Evolutionary conservation across 2,888 invertebrate species (phyloP), one percentile per base, ranked within the genome.

Genomic region (Zaprionus obscuricornis): DNA sequence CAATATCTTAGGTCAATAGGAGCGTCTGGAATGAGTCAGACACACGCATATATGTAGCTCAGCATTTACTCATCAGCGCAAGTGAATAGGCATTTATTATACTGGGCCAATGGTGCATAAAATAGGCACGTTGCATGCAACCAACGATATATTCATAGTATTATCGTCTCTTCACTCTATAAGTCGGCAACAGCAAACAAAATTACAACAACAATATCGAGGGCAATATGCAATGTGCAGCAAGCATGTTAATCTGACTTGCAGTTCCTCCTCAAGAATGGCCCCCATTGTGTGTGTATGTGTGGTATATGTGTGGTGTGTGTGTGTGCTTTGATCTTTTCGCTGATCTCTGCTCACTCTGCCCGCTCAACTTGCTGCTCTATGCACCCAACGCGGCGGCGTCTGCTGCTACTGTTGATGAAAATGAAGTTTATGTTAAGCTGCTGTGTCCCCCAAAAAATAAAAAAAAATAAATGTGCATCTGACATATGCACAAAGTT

Each of bases 401-500:
- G n/a, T n/a, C n/a, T n/a, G n/a, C n/a, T n/a, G n/a, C n/a, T n/a
- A n/a, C n/a, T n/a, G n/a, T n/a, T n/a, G n/a, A n/a, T n/a, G n/a
- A n/a, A n/a, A n/a, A n/a, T n/a, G n/a, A n/a, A n/a, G n/a, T n/a
- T n/a, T n/a, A n/a, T n/a, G n/a, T n/a, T n/a, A n/a, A n/a, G n/a
- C n/a, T n/a, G n/a, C n/a, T n/a, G n/a, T n/a, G n/a, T n/a, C n/a
- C n/a, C 22, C 22, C 22, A 22, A 22, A 4, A 7, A 22, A 22
- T 4, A 22, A 7, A 22, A 7, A 4, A n/a, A n/a, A n/a, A n/a
- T n/a, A n/a, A 22, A 22, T 4, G 4, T 22, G 8, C 39, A 47
- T 51, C 49, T 31, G 43, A 58, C 81, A 66, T 36, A 63, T 56
- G 46, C 73, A 60, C 56, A 70, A 64, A 85, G 74, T 75, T 78